Percentiles rank a stretch among this genome's conserved stretches.
Conservation (phyloP, 2,113 vertebrate genomes). For the Microtus ochrogaster region DNA sequence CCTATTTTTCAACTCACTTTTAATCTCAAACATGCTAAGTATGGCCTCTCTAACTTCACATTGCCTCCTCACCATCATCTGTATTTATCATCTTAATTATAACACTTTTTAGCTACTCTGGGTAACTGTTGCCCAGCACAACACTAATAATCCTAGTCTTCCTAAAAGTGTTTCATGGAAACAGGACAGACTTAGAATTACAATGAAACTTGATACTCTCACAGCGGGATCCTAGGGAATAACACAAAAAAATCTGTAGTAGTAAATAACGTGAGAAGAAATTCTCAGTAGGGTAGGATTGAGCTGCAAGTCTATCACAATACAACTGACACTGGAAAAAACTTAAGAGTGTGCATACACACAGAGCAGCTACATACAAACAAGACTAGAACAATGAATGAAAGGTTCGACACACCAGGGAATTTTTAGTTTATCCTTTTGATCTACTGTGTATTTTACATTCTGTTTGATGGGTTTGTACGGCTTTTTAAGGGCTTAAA, state of each 20-base stretch:
- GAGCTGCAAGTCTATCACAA: not conserved
- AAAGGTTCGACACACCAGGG: constrained; percentile 18
- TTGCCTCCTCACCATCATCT: constrained; percentile 1
- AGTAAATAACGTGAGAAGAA: not conserved
- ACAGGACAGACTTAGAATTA: not conserved
- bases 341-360: not conserved
- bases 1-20: constrained; percentile 4
- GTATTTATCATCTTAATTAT: not conserved
- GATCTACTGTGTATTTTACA: not conserved
- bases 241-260: not conserved
- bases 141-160: not conserved
- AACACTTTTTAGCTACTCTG: not conserved
- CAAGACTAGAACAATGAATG: constrained; percentile 37
- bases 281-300: not conserved
- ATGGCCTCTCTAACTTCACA: not conserved
- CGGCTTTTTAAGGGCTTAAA: constrained; percentile 28
- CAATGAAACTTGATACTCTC: not conserved
- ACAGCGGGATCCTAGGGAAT: not conserved
- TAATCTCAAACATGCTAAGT: not conserved
- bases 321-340: not conserved
- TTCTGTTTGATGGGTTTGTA: not conserved
- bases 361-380: not conserved
- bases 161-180: constrained; percentile 21
- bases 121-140: not conserved
- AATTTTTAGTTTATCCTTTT: constrained; percentile 49